Evolutionary conservation across 2,888 invertebrate species (phyloP).

Genomic region (Nephrotoma guestfalica): DNA sequence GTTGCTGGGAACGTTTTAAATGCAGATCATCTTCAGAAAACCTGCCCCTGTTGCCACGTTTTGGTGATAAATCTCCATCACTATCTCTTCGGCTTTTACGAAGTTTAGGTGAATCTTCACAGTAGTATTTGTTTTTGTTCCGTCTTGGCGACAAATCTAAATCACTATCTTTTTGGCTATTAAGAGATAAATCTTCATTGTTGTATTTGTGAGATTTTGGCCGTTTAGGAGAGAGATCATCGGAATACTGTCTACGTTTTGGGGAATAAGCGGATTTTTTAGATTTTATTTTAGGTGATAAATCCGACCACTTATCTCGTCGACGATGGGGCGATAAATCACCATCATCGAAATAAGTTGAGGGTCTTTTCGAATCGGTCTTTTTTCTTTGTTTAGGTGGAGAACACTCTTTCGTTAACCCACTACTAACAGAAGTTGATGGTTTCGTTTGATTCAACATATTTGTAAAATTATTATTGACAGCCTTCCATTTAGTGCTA

Average conservation of each 20-base stretch:
- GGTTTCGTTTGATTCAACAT: background rate
- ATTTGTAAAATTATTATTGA: conserved; percentile 6
- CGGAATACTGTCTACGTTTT: background rate
- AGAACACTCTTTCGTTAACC: conserved; percentile 10
- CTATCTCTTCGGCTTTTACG: background rate
- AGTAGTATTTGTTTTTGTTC: conserved; percentile 11
- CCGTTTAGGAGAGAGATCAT: background rate
- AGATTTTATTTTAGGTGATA: background rate
- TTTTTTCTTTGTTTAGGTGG: conserved; percentile 3
- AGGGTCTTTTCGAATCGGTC: background rate
- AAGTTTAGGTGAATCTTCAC: conserved; percentile 27
- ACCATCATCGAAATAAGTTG: background rate
- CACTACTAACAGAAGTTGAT: background rate
- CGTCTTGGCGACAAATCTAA: conserved; percentile 5
- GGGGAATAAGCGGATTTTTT: background rate
- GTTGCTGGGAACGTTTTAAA: background rate
- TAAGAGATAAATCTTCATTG: background rate
- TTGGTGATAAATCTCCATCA: background rate
- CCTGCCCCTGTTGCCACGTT: background rate
- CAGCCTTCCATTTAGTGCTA: conserved; percentile 23
- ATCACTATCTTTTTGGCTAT: background rate
- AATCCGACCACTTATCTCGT: background rate
- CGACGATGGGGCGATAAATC: background rate
- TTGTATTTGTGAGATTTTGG: background rate
- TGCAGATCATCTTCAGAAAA: background rate